Base-by-base conservation (phyloP, 2,113 vertebrate species). In the Trochalopteron elliotii region DNA sequence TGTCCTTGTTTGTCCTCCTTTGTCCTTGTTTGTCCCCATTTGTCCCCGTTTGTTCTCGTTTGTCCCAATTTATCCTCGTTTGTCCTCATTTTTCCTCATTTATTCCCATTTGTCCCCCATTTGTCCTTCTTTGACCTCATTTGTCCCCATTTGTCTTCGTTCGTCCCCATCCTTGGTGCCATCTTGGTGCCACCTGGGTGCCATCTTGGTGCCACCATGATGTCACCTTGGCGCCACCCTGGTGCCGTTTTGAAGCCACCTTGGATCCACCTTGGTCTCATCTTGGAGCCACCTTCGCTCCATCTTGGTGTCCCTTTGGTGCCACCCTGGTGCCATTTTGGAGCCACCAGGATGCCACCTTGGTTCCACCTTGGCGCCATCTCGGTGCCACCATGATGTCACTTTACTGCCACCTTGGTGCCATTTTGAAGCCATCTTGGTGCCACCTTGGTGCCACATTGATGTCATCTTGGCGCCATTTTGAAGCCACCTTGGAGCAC, bases 261-360 rank as follows among this genome's bases (percentile, higher is more conserved):
- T 47, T 18, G 42, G 15, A 0, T 6, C 15, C 15, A 33, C 1
- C 4, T 24, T 45, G 64, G 6, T 0, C 16, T 17, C n/a, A n/a
- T n/a, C n/a, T n/a, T n/a, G n/a, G n/a, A n/a, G n/a, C n/a, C n/a
- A n/a, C n/a, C n/a, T n/a, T n/a, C n/a, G n/a, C n/a, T 22, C 2
- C 42, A 18, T 0, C 16, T 44, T 33, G 40, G 30, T 0, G 5
- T 10, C 14, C 31, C 1, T 4, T 8, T 42, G 61, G 3, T 0
- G 20, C 4, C 40, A 44, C 1, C 5, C 11, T 23, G 28, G 13
- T 0, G 15, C 15, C 64, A 25, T 12, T 6, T n/a, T 19, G 42
- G 22, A 0, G 4, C 11, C 15, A n/a, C 1, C 2, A 9, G 24
- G 44, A 2, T 0, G 33, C 3, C 44, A 35, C 1, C 17, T 24